A percentile compares a stretch with the other conserved stretches of the same genome.
Conservation (phyloP, 2,797 vertebrate genomes). For the Gambusia yucatana region DNA sequence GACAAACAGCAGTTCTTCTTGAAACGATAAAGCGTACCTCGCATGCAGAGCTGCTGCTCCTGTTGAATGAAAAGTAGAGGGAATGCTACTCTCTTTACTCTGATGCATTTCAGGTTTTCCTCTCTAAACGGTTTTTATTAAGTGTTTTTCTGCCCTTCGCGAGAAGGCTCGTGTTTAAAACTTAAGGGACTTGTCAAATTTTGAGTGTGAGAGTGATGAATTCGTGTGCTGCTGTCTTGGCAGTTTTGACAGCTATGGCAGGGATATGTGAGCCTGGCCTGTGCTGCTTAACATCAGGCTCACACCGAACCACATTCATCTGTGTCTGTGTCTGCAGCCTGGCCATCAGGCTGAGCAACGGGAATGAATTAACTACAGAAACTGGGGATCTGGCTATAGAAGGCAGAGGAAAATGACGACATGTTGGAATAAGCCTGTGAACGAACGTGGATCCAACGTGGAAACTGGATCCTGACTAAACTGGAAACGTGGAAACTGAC, state of each 20-base stretch:
- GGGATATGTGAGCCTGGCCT: conserved; percentile 24
- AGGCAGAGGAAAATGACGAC: conserved; percentile 11
- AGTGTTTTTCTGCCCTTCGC: not conserved
- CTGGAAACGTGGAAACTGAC: too few species aligned
- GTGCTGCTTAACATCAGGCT: conserved; percentile 22
- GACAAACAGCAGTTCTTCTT: conserved; percentile 48
- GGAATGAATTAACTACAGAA: conserved; percentile 37
- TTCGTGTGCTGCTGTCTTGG: conserved; percentile 20
- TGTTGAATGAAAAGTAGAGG: conserved; percentile 10
- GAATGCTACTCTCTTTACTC: conserved; percentile 13
- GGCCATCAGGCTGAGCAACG: conserved; percentile 28
- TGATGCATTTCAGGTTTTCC: conserved; percentile 21
- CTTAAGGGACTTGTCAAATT: not conserved
- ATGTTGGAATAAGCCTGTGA: conserved; percentile 21
- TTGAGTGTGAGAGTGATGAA: conserved; percentile 23
- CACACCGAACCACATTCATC: conserved; percentile 27
- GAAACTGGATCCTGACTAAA: too few species aligned
- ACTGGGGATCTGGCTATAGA: conserved; percentile 16
- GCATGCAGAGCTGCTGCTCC: conserved; percentile 34
- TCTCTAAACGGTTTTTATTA: not conserved
- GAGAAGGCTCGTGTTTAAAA: conserved; percentile 18
- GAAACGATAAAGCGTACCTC: conserved; percentile 31
- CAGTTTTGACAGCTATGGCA: conserved; percentile 25
- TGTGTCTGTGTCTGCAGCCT: conserved; percentile 27
- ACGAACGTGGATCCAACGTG: not conserved